phyloP scores from a whole-genome alignment of 2,797 vertebrate species.

The Semotilus atromaculatus region DNA sequence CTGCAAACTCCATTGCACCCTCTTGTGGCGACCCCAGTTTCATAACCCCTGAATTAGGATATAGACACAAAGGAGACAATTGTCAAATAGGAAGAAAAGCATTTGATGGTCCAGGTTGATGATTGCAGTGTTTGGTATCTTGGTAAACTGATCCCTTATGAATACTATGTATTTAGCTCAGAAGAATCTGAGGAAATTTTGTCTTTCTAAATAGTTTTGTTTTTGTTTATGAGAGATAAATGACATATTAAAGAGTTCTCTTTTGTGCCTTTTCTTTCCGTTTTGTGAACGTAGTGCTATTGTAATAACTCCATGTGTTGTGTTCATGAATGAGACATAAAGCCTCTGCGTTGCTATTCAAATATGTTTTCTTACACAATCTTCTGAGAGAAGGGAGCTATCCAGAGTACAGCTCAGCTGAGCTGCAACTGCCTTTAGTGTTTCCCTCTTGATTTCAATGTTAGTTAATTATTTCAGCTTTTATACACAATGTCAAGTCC shows the following conservation, averaged over 20 bases:
- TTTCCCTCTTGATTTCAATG: constrained; percentile 28
- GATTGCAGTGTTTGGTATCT: neutral
- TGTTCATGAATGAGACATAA: neutral
- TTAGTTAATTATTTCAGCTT: constrained; percentile 46
- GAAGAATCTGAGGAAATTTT: neutral
- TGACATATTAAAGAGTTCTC: neutral
- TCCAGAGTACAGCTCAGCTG: neutral
- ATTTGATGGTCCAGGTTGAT: neutral
- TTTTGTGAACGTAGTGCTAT: neutral
- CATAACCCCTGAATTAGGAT: neutral
- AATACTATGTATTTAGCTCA: neutral
- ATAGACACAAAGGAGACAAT: neutral
- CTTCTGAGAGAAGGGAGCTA: neutral
- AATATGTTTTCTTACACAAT: neutral
- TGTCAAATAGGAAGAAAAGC: neutral
- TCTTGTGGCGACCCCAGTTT: neutral
- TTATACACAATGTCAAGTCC: constrained; percentile 46
- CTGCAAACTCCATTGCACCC: neutral
- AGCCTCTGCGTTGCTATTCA: neutral
- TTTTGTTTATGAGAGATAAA: neutral
- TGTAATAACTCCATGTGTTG: neutral
- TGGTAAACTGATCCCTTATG: neutral
- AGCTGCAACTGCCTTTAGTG: constrained; percentile 21
- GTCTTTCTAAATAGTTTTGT: neutral
- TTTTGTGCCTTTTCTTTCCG: neutral